Base-by-base conservation (phyloP, 2,797 vertebrate species). In the Naso thynnoides region DNA sequence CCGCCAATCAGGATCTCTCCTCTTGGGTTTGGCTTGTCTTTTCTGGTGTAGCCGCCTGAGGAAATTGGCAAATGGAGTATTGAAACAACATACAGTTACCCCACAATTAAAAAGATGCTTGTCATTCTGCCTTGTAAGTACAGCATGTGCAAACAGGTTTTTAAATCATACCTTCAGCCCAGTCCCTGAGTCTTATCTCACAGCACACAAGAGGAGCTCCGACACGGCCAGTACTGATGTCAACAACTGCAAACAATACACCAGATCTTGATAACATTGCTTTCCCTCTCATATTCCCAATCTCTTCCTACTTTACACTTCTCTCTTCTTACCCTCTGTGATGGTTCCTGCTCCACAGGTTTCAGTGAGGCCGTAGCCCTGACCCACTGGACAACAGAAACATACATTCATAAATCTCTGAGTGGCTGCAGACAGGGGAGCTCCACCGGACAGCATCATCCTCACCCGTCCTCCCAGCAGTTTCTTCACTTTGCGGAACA, bases 391-490 rank as follows among this genome's bases (percentile, higher is more conserved):
- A 60, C 98, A 99, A 83, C 98, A 99, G 92, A 99, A 99, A 58
- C 98, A 99, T 58, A 99, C 95, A 62, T 99, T 99, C 98, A 99
- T 99, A 83, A 99, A 99, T 44, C 97, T 93, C 60, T 99, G 98
- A 4, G 98, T 99, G 2, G 94, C 96, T 0, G 97, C 82, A 0
- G 98, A 99, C 39, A 99, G 93, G 0, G 98, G 98, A 0, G 98
- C 98, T n/a, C 98, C 98, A 23, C 98, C 98, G 0, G 96, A 99
- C 64, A 99, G 80, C 96, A 99, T 99, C 97, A 99, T 97, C 2
- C 97, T 96, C 66, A 99, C 86, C 0, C 95, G 96, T 6, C 98
- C 98, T 31, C 98, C 98, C 62, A 99, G 91, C 23, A 99, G 91
- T 2, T 95, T 94, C 82, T 96, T 96, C 16, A 99, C 97, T 83